Base-by-base conservation (phyloP, 2,113 vertebrate species). In the Salminus brasiliensis region DNA sequence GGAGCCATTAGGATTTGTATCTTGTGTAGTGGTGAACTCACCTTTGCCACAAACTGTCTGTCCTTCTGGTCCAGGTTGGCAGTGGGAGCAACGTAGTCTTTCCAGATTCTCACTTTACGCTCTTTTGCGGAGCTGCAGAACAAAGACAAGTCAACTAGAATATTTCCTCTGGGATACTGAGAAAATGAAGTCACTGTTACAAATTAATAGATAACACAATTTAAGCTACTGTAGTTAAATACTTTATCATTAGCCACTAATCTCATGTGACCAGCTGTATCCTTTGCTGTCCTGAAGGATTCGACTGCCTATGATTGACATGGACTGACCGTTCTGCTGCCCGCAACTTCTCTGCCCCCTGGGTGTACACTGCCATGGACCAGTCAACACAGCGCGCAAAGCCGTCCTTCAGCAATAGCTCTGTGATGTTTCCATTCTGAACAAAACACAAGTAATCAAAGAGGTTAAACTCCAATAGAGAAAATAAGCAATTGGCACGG, bases 61-160 rank as follows among this genome's bases (percentile, higher is more conserved):
- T 99, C 98, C 91, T 99, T 99, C 92, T 94, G 95, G 76, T 99
- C 97, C 93, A 99, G 83, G 91, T 98, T 99, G 65, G 96, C 97
- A 4, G 97, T 99, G 66, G 97, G 97, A 0, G 97, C 94, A 74
- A 99, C 97, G 0, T 99, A 99, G 88, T 99, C 97, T 90, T 97
- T 97, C 98, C 98, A 99, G 86, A 98, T 98, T 82, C 97, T 88
- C 81, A 97, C 88, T 88, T 96, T 97, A 74, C 94, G 96, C 62
- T 99, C 98, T 86, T 99, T 99, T 79, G 97, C 97, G 36, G 94
- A 96, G 84, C 98, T 99, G 83, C 43, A 43, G 29, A 66, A 49
- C 49, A 29, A 25, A 45, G 0, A 53, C 15, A 74, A n/a, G 25
- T 16, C 30, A 2, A 36, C 47, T 11, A 29, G 32, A 32, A 78